These are phyloP conservation scores for Rotaria sp. DNA, from an alignment of 2,888 invertebrate genomes.

Conservation along the genomic window DNA sequence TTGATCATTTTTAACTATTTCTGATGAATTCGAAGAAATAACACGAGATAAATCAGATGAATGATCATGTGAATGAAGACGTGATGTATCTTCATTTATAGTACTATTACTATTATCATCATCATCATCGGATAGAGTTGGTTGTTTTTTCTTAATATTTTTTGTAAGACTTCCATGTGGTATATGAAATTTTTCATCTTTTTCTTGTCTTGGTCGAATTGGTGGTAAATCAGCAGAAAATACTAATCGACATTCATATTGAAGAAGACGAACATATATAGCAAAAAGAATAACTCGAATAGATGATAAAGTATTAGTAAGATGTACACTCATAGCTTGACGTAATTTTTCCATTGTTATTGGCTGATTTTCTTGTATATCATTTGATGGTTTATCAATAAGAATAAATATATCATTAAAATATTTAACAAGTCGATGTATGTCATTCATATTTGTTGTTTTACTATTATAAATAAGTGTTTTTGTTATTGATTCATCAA, in stretches of 20 bases:
- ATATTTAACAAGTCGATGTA: neutral
- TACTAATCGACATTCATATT: conserved; percentile 1
- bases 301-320: neutral
- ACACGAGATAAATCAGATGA: neutral
- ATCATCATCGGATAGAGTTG: neutral
- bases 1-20: neutral
- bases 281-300: neutral
- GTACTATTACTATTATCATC: conserved; percentile 1
- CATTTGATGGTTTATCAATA: neutral
- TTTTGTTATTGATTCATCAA: neutral
- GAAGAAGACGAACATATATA: neutral
- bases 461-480: neutral
- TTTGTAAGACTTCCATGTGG: neutral
- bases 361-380: neutral
- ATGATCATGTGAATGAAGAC: neutral
- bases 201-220: neutral
- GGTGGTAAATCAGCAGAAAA: conserved; percentile 2
- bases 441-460: neutral
- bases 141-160: neutral
- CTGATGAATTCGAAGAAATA: neutral
- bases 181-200: neutral
- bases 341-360: neutral
- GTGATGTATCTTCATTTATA: neutral
- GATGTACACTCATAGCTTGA: neutral
- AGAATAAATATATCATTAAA: neutral